Evolutionary conservation across 2,888 invertebrate genomes (phyloP).

Genomic region (Troides helena): DNA sequence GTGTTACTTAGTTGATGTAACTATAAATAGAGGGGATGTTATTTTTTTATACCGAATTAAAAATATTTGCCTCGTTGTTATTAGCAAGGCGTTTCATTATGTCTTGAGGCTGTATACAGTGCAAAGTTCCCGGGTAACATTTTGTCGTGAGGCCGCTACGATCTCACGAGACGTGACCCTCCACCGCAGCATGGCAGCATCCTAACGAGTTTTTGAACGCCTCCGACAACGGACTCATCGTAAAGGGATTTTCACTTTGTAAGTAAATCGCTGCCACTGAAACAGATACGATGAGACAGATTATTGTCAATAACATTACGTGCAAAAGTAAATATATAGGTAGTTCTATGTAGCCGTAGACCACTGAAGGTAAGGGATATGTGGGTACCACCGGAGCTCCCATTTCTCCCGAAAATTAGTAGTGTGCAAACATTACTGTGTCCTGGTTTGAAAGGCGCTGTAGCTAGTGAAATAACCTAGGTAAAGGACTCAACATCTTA

Average conservation of each 20-base stretch:
- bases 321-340: no score
- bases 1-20: no score
- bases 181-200: constrained; percentile 67
- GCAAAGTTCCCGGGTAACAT: constrained; percentile 57
- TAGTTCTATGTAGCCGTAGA: no score
- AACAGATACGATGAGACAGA: constrained; percentile 32
- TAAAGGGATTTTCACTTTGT: constrained; percentile 77
- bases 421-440: no score
- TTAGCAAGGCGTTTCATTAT: constrained; percentile 32
- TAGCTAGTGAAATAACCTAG: no score
- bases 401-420: no score
- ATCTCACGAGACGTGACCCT: constrained; percentile 68
- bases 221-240: constrained; percentile 66
- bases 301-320: neutral
- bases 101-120: constrained; percentile 32
- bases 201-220: constrained; percentile 78
- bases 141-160: constrained; percentile 55
- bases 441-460: no score
- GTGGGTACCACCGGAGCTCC: no score
- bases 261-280: constrained; percentile 58
- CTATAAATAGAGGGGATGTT: no score
- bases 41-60: neutral
- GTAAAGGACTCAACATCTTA: no score
- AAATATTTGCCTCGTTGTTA: constrained; percentile 6
- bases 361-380: no score